Percentiles rank a stretch among this genome's conserved stretches.
Evolutionary conservation across 1,140 invertebrate genomes (phyloP).

Genomic region (Drosophila quadrilineata): DNA sequence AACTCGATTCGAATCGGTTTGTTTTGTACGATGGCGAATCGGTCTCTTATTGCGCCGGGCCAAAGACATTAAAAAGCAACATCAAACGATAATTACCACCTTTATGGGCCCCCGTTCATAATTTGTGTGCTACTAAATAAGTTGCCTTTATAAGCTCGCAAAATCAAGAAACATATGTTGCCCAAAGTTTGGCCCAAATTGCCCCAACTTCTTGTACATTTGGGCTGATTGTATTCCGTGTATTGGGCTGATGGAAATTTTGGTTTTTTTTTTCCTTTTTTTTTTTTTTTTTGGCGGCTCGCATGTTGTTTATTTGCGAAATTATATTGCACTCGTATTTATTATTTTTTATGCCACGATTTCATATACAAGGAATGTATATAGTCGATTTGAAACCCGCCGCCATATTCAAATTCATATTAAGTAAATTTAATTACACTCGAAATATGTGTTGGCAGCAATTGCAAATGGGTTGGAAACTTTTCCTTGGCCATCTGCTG

Average conservation of each 20-base stretch:
- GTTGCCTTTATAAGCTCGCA: conserved; percentile 14
- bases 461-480: conserved; percentile 28
- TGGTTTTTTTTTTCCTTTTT: no score
- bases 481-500: conserved; percentile 16
- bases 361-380: conserved; percentile 33
- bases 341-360: conserved; percentile 36
- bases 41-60: neutral
- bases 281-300: no score
- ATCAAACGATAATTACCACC: conserved; percentile 46
- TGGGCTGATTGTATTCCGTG: no score
- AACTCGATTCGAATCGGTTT: neutral
- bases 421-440: conserved; percentile 40
- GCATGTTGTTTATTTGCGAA: conserved; percentile 38
- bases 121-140: conserved; percentile 32
- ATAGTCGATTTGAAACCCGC: no score
- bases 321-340: conserved; percentile 45
- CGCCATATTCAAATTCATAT: conserved; percentile 1
- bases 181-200: conserved; percentile 8
- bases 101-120: conserved; percentile 34
- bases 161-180: conserved; percentile 31
- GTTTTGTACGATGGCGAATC: neutral
- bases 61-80: conserved; percentile 37
- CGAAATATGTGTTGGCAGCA: conserved; percentile 1
- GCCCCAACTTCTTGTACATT: no score
- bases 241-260: conserved; percentile 30